These are phyloP conservation scores for Clamator glandarius DNA, from an alignment of 2,797 vertebrate species.

Conservation along the genomic window DNA sequence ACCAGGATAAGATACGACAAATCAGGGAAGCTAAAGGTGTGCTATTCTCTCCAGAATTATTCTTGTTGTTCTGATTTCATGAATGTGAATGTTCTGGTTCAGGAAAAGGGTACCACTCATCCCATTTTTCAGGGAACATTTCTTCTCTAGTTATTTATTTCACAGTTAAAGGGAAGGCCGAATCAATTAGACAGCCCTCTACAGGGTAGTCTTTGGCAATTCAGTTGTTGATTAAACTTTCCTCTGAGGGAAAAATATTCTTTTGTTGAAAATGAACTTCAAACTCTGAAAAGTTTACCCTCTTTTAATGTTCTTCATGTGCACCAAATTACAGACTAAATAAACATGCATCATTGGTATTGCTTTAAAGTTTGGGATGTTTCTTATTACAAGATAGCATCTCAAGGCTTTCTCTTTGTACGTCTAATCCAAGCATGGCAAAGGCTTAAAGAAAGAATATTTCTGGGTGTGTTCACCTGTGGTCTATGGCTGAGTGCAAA, in stretches of 20 bases:
- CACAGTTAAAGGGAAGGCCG: background rate
- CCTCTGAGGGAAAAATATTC: background rate
- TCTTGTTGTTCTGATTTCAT: background rate
- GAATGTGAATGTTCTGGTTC: background rate
- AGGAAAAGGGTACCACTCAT: background rate
- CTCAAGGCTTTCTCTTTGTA: background rate
- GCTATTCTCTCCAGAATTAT: background rate
- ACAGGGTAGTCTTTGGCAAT: background rate
- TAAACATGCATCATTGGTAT: background rate
- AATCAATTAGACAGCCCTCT: background rate
- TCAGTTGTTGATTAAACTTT: background rate
- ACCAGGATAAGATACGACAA: background rate
- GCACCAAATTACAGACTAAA: background rate
- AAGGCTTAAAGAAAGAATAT: background rate
- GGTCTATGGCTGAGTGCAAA: background rate
- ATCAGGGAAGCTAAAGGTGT: background rate
- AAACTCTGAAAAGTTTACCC: background rate
- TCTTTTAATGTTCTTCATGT: background rate
- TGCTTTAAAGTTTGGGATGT: background rate
- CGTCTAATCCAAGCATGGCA: background rate
- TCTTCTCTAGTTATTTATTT: background rate
- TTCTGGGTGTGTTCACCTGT: background rate
- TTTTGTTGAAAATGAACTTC: background rate
- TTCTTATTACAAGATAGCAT: background rate
- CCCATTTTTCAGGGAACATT: background rate